Evolutionary conservation across 2,113 vertebrate genomes (phyloP).

Genomic region (Leuciscus idus): DNA sequence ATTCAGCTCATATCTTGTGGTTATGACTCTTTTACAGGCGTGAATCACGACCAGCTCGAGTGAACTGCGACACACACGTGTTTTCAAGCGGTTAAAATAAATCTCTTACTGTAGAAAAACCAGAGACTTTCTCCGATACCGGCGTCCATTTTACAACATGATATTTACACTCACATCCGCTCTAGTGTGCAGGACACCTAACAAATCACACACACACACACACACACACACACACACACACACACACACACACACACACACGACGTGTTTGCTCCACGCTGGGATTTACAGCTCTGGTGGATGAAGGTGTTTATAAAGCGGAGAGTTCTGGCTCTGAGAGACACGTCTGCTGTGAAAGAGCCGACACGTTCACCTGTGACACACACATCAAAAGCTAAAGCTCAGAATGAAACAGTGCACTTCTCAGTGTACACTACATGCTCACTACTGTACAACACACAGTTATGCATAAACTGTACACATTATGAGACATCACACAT

Average conservation of each 20-base stretch:
- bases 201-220: neutral
- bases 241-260: no score
- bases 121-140: neutral
- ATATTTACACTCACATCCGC: neutral
- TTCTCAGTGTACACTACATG: no score
- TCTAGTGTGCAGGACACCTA: neutral
- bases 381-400: no score
- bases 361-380: no score
- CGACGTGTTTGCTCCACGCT: neutral
- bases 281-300: neutral
- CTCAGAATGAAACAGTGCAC: no score
- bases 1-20: neutral
- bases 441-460: no score
- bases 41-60: neutral
- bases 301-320: neutral
- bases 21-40: neutral
- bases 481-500: no score
- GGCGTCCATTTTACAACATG: neutral
- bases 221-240: no score
- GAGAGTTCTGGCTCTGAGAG: neutral
- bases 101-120: neutral
- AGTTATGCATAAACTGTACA: no score
- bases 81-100: neutral
- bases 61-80: neutral
- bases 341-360: neutral